A percentile compares a stretch with the other conserved stretches of the same genome.
These are phyloP conservation scores for Drosophila atripex DNA, from an alignment of 2,888 invertebrate species.

Conservation along the genomic window DNA sequence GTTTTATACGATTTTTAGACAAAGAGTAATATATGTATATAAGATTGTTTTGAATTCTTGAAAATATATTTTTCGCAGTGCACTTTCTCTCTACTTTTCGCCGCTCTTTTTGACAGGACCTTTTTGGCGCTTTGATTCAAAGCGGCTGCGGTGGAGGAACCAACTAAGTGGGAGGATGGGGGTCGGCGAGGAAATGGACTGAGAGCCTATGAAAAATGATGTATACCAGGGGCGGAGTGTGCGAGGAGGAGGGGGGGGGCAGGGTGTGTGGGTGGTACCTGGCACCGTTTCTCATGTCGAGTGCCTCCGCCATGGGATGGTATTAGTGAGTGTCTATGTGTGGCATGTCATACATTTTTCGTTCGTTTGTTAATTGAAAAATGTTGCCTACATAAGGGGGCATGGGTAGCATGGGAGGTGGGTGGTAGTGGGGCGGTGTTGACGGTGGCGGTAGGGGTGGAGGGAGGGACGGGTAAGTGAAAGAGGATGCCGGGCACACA, in stretches of 20 bases:
- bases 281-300: slow-evolving; percentile 54
- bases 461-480: background rate
- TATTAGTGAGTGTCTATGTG: slow-evolving; percentile 49
- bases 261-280: slow-evolving; percentile 26
- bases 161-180: background rate
- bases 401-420: slow-evolving; percentile 6
- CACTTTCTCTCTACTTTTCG: slow-evolving; percentile 2
- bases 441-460: slow-evolving; percentile 9
- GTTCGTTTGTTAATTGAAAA: slow-evolving; percentile 79
- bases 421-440: background rate
- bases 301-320: slow-evolving; percentile 17
- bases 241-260: slow-evolving; percentile 1
- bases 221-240: slow-evolving; percentile 23
- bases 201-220: slow-evolving; percentile 67
- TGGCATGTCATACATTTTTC: slow-evolving; percentile 77
- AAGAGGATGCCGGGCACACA: slow-evolving; percentile 44
- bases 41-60: background rate
- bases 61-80: background rate
- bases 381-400: slow-evolving; percentile 66
- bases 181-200: slow-evolving; percentile 19
- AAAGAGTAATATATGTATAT: background rate
- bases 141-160: slow-evolving; percentile 26
- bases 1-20: background rate
- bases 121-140: slow-evolving; percentile 71
- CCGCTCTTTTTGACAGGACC: slow-evolving; percentile 62